Conservation (phyloP, 2,888 invertebrate species). For the Hemicrepidius hirtus region DNA sequence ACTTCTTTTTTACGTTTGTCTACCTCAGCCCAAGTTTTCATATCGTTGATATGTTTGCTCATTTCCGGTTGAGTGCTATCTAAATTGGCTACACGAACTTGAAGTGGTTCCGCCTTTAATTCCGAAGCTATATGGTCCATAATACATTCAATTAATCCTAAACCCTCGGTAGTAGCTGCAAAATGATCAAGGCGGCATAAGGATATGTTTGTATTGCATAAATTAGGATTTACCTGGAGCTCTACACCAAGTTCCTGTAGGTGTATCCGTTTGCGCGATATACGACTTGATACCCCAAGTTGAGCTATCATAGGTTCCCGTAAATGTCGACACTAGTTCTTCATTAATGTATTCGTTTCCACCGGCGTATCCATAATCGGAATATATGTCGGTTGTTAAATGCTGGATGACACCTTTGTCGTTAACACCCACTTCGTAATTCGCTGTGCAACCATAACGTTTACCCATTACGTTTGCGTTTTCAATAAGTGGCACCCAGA, state of each 20-base stretch:
- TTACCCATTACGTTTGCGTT: constrained; percentile 83
- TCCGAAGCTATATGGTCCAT: constrained; percentile 80
- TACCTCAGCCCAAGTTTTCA: constrained; percentile 77
- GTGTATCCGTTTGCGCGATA: constrained; percentile 77
- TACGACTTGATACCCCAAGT: constrained; percentile 72
- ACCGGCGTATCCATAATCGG: constrained; percentile 73
- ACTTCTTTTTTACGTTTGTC: constrained; percentile 74
- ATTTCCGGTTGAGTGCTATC: constrained; percentile 64
- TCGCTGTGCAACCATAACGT: constrained; percentile 75
- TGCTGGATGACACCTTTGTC: constrained; percentile 79
- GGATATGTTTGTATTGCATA: too few relatives aligned
- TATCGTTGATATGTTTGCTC: constrained; percentile 75
- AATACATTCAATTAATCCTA: constrained; percentile 78
- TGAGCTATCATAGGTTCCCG: constrained; percentile 68
- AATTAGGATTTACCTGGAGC: constrained; percentile 77
- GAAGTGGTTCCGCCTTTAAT: constrained; percentile 75
- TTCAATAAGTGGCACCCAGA: constrained; percentile 81
- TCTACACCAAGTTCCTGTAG: constrained; percentile 79
- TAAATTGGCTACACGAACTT: constrained; percentile 76
- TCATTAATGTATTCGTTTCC: constrained; percentile 71
- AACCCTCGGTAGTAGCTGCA: constrained; percentile 78
- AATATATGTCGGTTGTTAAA: constrained; percentile 74
- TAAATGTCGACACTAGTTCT: constrained; percentile 20
- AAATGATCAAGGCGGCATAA: neutral
- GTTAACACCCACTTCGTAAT: constrained; percentile 80